Evolutionary conservation across 2,113 vertebrate species (phyloP).

Genomic region (Psilopsiagon aurifrons): DNA sequence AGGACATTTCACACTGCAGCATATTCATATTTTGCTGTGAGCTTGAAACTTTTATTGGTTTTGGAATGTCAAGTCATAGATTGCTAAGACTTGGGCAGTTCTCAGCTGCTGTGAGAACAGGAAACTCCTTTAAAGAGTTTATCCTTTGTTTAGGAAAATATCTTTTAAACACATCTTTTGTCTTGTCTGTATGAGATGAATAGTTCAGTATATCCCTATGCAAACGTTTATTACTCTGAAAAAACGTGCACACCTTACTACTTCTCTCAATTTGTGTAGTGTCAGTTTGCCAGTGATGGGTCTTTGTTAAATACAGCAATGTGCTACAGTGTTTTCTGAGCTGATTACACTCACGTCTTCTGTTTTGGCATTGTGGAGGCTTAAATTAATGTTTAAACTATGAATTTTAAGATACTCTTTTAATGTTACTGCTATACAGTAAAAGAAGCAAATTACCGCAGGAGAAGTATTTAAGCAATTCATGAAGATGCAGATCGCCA

Average conservation of each 20-base stretch:
- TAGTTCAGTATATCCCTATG: background rate
- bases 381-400: slow-evolving; percentile 29
- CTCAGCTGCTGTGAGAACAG: background rate
- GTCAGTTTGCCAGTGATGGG: background rate
- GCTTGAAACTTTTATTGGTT: background rate
- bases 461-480: background rate
- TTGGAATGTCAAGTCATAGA: background rate
- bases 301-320: background rate
- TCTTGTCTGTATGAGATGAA: background rate
- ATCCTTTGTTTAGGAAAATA: background rate
- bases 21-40: background rate
- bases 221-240: slow-evolving; percentile 26
- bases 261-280: background rate
- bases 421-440: background rate
- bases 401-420: slow-evolving; percentile 12
- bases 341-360: background rate
- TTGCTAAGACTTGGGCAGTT: background rate
- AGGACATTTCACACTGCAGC: background rate
- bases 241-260: background rate
- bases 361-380: slow-evolving; percentile 5
- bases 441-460: background rate
- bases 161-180: background rate
- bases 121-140: background rate
- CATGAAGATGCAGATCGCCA: background rate
- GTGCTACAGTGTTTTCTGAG: background rate